phyloP scores from a whole-genome alignment of 2,888 invertebrate species.

The Drosophila borealis region DNA sequence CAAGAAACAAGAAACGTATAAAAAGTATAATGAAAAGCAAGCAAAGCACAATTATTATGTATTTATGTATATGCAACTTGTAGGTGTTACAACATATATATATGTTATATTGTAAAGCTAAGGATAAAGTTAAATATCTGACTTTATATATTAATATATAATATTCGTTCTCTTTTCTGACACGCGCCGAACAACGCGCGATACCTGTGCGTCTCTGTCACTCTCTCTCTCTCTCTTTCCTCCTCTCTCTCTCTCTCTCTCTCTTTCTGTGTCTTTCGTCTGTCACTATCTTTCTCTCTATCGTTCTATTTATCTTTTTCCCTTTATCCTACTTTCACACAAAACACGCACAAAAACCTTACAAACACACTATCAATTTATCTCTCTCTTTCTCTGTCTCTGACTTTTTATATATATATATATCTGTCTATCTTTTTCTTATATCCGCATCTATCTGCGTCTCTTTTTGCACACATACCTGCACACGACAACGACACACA shows the following conservation, averaged over 20 bases:
- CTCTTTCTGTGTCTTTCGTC: constrained; percentile 1
- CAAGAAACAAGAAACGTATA: constrained; percentile 27
- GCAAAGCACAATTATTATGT: constrained; percentile 56
- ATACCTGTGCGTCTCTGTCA: constrained; percentile 55
- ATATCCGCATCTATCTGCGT: constrained; percentile 47
- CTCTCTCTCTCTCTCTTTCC: constrained; percentile 16
- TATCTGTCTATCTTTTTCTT: constrained; percentile 43
- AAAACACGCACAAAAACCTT: constrained; percentile 20
- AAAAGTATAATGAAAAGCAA: constrained; percentile 30
- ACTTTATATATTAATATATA: constrained; percentile 62
- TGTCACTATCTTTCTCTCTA: constrained; percentile 12
- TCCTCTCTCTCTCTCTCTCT: constrained; percentile 16
- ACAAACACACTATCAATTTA: constrained; percentile 21
- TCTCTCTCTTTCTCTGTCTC: constrained; percentile 35
- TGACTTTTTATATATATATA: constrained; percentile 35
- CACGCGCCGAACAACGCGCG: constrained; percentile 60
- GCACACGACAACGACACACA: constrained; percentile 34
- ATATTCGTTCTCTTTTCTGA: constrained; percentile 70
- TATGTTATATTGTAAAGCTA: constrained; percentile 41
- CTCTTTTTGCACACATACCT: constrained; percentile 47
- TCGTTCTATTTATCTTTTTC: constrained; percentile 12
- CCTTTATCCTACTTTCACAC: constrained; percentile 11
- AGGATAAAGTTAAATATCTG: constrained; percentile 50
- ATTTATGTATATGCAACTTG: constrained; percentile 57
- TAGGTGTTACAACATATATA: constrained; percentile 33